Conservation (phyloP, 92 coral and sea anemone species). For the Plumapathes pennacea region DNA sequence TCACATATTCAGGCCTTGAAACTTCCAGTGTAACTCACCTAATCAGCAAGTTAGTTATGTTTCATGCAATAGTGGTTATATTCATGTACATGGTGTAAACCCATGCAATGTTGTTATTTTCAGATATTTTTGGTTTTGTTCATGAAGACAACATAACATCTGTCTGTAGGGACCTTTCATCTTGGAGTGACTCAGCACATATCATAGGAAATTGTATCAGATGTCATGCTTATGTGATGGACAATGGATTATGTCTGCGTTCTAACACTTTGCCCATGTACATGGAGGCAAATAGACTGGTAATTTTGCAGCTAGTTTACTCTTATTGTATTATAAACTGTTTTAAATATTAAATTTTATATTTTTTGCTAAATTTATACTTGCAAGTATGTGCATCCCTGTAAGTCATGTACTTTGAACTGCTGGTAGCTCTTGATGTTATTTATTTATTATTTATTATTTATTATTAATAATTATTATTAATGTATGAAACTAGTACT, state of each 20-base stretch:
- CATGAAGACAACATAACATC: slow-evolving; percentile 71
- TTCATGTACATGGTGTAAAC: too few species aligned
- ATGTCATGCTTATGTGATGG: slow-evolving; percentile 85
- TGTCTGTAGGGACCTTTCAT: slow-evolving; percentile 64
- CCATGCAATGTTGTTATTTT: too few species aligned
- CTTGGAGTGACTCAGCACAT: slow-evolving; percentile 72
- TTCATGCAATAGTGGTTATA: too few species aligned
- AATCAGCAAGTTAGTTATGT: too few species aligned
- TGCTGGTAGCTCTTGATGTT: not conserved
- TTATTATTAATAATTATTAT: too few species aligned
- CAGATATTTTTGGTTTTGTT: slow-evolving; percentile 79
- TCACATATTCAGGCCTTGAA: too few species aligned
- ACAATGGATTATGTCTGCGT: slow-evolving; percentile 73
- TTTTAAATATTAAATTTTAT: not conserved
- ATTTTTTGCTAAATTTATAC: not conserved
- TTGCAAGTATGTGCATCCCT: not conserved
- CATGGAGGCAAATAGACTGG: slow-evolving; percentile 95
- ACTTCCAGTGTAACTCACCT: too few species aligned
- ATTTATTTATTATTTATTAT: not conserved
- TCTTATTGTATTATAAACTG: too few species aligned
- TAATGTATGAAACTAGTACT: too few species aligned
- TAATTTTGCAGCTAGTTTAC: too few species aligned
- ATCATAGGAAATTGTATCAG: slow-evolving; percentile 60
- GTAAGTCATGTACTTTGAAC: not conserved
- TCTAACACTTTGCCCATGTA: slow-evolving; percentile 83